Conservation (phyloP, 2,797 vertebrate genomes). For the Coilia nasus region DNA sequence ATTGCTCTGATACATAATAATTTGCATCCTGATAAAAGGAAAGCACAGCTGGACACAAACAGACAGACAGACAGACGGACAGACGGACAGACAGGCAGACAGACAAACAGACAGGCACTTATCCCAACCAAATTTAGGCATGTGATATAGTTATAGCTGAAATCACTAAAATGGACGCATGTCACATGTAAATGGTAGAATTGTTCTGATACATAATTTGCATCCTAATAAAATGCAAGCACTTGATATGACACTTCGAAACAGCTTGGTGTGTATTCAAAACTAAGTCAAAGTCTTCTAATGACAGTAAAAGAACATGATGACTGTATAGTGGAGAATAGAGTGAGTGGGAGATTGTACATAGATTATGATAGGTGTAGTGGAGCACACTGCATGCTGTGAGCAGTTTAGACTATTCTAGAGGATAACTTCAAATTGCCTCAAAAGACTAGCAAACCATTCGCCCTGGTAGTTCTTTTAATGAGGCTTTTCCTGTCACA, state of each 20-base stretch:
- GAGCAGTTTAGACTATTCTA: not conserved
- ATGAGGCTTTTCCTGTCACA: not conserved
- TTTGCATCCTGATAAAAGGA: not conserved
- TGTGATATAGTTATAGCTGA: no score
- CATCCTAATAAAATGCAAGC: no score
- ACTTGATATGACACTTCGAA: no score
- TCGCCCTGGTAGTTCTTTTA: not conserved
- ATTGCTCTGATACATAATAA: conserved; percentile 32
- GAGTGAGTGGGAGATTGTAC: not conserved
- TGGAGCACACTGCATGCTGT: not conserved
- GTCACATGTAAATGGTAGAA: no score
- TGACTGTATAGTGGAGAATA: not conserved
- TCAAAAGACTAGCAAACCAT: not conserved
- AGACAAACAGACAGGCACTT: no score
- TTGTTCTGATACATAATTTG: no score
- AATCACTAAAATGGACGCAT: no score
- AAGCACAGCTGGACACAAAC: not conserved
- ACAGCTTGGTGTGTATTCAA: not conserved
- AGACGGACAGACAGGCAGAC: no score
- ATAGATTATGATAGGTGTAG: not conserved
- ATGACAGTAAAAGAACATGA: not conserved
- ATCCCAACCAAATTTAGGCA: no score
- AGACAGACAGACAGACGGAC: no score
- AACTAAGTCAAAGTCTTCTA: not conserved
- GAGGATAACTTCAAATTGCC: not conserved